Evolutionary conservation across 53 echinoderm and acorn worm species (phyloP), one percentile per base, ranked within the genome.

Genomic region (Temnopleurus reevesii): DNA sequence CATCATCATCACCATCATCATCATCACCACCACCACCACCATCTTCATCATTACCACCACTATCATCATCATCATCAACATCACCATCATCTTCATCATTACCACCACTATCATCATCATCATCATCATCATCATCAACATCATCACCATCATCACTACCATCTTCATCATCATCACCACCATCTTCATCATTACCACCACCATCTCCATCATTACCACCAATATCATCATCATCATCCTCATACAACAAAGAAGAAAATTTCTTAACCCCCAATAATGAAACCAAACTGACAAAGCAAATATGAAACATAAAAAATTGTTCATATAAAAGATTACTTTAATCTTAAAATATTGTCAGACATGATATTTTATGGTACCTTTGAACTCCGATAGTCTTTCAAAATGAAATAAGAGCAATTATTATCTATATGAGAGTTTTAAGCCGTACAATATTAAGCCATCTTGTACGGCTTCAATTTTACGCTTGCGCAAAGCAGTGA

Each of bases 321-420:
- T 71, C 8, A 71, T 71, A 71, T 71, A 71, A 71, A 71, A 71
- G 41, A 71, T 71, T 19, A 41, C n/a, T 71, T 71, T 71, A 43
- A 63, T 71, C 10, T 71, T 71, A 5, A n/a, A 41, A 17, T 38
- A 27, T 41, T 38, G 41, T 36, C 43, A 25, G 8, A 71, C 71
- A 38, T 63, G 63, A 63, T 38, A 41, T n/a, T 41, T 38, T 41
- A 8, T 71, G 18, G 71, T 1, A 71, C 41, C 71, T n/a, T 21
- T 18, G 1, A n/a, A n/a, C n/a, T n/a, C n/a, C n/a, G n/a, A n/a
- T n/a, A n/a, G n/a, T n/a, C n/a, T n/a, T n/a, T n/a, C n/a, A n/a
- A n/a, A n/a, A n/a, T n/a, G n/a, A n/a, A n/a, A n/a, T n/a, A n/a
- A n/a, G n/a, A n/a, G n/a, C n/a, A n/a, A n/a, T n/a, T n/a, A n/a